Evolutionary conservation across 2,888 invertebrate species (phyloP), one percentile per base, ranked within the genome.

Genomic region (Meteorus colon): DNA sequence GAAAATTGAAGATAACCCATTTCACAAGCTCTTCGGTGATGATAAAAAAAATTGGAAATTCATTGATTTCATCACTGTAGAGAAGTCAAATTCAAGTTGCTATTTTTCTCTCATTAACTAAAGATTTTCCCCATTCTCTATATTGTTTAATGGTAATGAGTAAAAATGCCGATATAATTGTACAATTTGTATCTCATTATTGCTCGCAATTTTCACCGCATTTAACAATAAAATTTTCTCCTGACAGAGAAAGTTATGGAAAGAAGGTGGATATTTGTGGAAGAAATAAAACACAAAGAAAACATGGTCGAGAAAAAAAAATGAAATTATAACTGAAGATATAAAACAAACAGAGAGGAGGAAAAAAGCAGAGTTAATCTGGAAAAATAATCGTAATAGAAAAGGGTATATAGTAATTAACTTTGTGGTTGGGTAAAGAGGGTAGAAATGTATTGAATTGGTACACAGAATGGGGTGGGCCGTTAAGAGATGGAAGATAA

Each of bases 341-440:
- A 16, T 48, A 68, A 68, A 68, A n/a, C 27, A 68, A 68, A 51
- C 27, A 68, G 27, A 31, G 51, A 6, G 68, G 16, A 31, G 34
- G 24, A 1, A 34, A 34, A 8, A 34, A 34, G 8, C 34, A 48
- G 6, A 48, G 31, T 68, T 51, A 68, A 68, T 68, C 68, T 31
- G 55, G 29, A 68, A 68, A 67, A 67, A 68, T 51, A 48, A 68
- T 68, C 51, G 48, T 51, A 48, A 68, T 68, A 41, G 48, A 51
- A 68, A 67, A 48, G 51, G 68, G 51, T 16, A 48, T 16, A n/a
- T 16, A 51, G 51, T 68, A 68, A 51, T 68, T 68, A 68, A 51
- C 31, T 68, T 68, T 51, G 68, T 68, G 68, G 51, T 27, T 31
- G 51, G 31, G 51, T 31, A 14, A 48, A 48, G 48, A 68, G 68